These are phyloP conservation scores for Scaptodrosophila lebanonensis DNA, from an alignment of 1,140 invertebrate genomes.

Conservation along the genomic window DNA sequence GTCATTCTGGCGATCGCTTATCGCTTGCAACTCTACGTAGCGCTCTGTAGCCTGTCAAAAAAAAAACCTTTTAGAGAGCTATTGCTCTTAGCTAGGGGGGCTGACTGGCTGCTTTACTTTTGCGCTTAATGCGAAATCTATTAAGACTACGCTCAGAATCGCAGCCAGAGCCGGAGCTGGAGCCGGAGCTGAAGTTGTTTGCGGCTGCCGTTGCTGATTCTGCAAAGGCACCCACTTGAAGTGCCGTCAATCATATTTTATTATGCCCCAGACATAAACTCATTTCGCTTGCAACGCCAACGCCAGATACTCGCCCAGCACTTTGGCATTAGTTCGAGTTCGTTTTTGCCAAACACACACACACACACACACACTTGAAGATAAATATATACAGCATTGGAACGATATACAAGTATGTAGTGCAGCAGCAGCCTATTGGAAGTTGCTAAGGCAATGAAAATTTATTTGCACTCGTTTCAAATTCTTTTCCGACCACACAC, in stretches of 20 bases:
- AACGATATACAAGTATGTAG: constrained; percentile 34
- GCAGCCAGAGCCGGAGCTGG: neutral
- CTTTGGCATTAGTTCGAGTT: too few species aligned
- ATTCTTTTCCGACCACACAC: constrained; percentile 41
- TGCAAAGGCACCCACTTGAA: constrained; percentile 43
- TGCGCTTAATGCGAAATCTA: constrained; percentile 55
- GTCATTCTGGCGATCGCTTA: constrained; percentile 69
- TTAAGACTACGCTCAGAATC: constrained; percentile 34
- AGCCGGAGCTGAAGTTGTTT: neutral
- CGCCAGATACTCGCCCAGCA: constrained; percentile 58
- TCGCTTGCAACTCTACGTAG: constrained; percentile 17
- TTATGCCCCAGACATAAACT: constrained; percentile 72
- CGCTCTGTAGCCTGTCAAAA: constrained; percentile 57
- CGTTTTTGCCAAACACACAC: too few species aligned
- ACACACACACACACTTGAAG: too few species aligned
- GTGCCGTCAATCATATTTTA: constrained; percentile 74
- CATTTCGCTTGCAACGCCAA: constrained; percentile 56
- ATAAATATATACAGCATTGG: too few species aligned
- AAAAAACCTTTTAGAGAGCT: constrained; percentile 52
- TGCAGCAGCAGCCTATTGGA: constrained; percentile 49
- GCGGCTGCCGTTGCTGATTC: neutral
- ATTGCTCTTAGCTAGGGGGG: constrained; percentile 24
- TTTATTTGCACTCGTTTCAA: constrained; percentile 66
- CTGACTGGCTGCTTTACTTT: neutral
- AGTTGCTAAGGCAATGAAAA: constrained; percentile 68